These are phyloP conservation scores for Callocephalon fimbriatum DNA, from an alignment of 2,113 vertebrate genomes.

Conservation along the genomic window DNA sequence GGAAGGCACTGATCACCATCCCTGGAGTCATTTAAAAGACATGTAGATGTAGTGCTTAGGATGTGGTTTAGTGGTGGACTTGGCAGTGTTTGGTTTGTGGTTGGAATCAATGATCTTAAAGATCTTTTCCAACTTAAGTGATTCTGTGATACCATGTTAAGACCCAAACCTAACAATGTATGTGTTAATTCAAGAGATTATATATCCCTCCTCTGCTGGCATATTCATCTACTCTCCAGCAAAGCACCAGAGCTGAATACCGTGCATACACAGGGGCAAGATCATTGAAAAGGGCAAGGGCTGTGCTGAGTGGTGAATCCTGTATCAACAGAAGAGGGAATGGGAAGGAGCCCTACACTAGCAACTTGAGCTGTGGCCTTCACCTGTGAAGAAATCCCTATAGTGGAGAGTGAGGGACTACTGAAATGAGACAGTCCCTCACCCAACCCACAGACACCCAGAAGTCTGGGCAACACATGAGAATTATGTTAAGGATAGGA, in stretches of 20 bases:
- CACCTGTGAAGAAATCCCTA: neutral
- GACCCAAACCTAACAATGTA: neutral
- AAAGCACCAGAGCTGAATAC: neutral
- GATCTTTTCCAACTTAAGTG: neutral
- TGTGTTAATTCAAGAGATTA: neutral
- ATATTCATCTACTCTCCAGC: neutral
- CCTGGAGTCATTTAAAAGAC: neutral
- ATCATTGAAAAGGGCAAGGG: neutral
- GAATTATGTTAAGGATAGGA: neutral
- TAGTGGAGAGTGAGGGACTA: neutral
- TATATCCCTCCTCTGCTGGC: neutral
- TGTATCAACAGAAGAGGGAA: neutral
- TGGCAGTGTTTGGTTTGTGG: neutral
- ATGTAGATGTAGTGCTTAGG: neutral
- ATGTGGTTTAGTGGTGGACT: neutral
- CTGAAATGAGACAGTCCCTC: neutral
- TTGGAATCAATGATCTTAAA: neutral
- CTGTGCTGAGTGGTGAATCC: neutral
- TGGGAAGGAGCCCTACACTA: neutral
- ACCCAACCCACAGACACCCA: neutral
- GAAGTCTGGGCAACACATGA: neutral
- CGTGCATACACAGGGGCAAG: neutral
- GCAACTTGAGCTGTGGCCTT: neutral
- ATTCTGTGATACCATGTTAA: neutral
- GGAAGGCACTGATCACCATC: neutral